Evolutionary conservation across 2,888 invertebrate genomes (phyloP).

Genomic region (Cheilosia pagana): DNA sequence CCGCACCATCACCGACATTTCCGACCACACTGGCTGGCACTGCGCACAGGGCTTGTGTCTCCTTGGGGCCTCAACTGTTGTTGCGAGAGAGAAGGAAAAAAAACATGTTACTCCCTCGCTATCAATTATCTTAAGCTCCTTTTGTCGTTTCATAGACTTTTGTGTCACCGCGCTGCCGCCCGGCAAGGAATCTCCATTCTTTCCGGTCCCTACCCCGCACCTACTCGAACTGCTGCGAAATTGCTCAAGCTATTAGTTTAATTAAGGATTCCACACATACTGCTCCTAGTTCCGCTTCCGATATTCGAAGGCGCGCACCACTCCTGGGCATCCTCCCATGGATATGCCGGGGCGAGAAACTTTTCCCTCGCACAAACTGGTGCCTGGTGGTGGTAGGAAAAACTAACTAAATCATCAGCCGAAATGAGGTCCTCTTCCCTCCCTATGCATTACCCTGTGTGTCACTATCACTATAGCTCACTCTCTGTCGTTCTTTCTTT

Average conservation of each 20-base stretch:
- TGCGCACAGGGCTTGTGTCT: conserved; percentile 56
- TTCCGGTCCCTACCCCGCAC: conserved; percentile 13
- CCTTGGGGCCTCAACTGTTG: conserved; percentile 25
- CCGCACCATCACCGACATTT: conserved; percentile 38
- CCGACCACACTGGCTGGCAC: conserved; percentile 55
- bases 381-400: conserved; percentile 24
- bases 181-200: not conserved
- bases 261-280: conserved; percentile 75
- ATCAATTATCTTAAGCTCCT: conserved; percentile 75
- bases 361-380: conserved; percentile 30
- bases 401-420: conserved; percentile 65
- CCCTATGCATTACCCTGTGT: conserved; percentile 32
- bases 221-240: conserved; percentile 53
- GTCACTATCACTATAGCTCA: conserved; percentile 22
- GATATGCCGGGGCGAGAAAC: conserved; percentile 58
- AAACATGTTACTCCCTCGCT: conserved; percentile 60
- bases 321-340: conserved; percentile 54
- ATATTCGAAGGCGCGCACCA: conserved; percentile 41
- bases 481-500: conserved; percentile 72
- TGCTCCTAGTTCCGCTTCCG: conserved; percentile 49
- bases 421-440: conserved; percentile 69
- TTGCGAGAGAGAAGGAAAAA: conserved; percentile 17
- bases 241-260: conserved; percentile 74
- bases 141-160: conserved; percentile 72
- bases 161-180: conserved; percentile 37